phyloP scores from a whole-genome alignment of 2,113 vertebrate genomes.

The human (Homo sapiens) region DNA sequence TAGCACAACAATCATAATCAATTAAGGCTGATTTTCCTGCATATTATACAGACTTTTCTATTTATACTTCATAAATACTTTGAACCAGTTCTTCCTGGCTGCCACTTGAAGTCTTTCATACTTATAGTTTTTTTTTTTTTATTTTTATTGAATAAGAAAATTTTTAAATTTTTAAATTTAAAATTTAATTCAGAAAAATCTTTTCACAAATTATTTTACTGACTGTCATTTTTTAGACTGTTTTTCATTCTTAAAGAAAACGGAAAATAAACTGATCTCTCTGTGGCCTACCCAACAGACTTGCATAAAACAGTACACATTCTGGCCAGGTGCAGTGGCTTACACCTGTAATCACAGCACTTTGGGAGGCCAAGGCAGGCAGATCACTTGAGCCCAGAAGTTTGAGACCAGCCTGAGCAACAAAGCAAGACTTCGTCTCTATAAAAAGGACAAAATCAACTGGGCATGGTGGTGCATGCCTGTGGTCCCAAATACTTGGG shows the following conservation, averaged over 20 bases:
- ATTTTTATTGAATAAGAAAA: neutral
- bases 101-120: neutral
- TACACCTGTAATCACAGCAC: too few relatives aligned
- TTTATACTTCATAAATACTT: constrained; percentile 1
- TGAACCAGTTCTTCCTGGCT: neutral
- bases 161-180: too few relatives aligned
- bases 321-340: neutral
- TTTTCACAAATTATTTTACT: neutral
- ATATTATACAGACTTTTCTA: neutral
- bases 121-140: neutral
- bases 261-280: constrained; percentile 19
- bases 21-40: neutral
- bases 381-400: too few relatives aligned
- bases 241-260: constrained; percentile 23
- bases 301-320: neutral
- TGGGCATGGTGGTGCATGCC: too few relatives aligned
- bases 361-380: too few relatives aligned
- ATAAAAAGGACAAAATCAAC: too few relatives aligned
- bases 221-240: neutral
- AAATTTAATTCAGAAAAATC: neutral
- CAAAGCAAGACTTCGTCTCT: too few relatives aligned
- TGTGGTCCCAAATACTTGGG: too few relatives aligned
- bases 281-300: neutral
- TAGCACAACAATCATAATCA: neutral
- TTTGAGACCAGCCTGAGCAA: too few relatives aligned